phyloP scores from a whole-genome alignment of 2,113 vertebrate species.

The Hyla sarda region DNA sequence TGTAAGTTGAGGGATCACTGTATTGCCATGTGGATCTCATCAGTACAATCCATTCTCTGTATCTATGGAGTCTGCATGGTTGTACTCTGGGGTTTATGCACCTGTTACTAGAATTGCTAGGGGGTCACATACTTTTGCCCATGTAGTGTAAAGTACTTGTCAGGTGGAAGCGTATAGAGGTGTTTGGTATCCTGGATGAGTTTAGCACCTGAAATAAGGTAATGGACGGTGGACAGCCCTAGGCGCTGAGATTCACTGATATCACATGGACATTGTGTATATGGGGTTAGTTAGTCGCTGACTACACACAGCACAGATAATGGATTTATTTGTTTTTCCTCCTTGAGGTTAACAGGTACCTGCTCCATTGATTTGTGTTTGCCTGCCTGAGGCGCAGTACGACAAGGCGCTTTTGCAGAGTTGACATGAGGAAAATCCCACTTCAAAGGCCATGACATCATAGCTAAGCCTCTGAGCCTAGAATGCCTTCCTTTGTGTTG shows the following conservation, averaged over 20 bases:
- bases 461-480: background rate
- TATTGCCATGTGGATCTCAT: too few relatives aligned
- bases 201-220: too few relatives aligned
- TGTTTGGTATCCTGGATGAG: too few relatives aligned
- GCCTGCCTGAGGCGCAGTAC: constrained; percentile 18
- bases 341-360: background rate
- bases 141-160: background rate
- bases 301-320: background rate
- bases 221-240: background rate
- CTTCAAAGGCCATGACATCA: constrained; percentile 18
- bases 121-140: too few relatives aligned
- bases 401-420: too few relatives aligned
- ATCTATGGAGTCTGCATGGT: background rate
- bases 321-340: background rate
- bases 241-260: background rate
- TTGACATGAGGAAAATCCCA: constrained; percentile 1
- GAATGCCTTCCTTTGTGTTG: background rate
- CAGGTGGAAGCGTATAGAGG: too few relatives aligned
- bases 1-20: too few relatives aligned
- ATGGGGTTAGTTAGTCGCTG: background rate
- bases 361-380: constrained; percentile 9
- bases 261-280: background rate
- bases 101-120: background rate
- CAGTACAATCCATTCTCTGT: background rate
- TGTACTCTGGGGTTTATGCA: background rate